Base-by-base conservation (phyloP, 1,140 invertebrate genomes). In the Drosophila nikananu region DNA sequence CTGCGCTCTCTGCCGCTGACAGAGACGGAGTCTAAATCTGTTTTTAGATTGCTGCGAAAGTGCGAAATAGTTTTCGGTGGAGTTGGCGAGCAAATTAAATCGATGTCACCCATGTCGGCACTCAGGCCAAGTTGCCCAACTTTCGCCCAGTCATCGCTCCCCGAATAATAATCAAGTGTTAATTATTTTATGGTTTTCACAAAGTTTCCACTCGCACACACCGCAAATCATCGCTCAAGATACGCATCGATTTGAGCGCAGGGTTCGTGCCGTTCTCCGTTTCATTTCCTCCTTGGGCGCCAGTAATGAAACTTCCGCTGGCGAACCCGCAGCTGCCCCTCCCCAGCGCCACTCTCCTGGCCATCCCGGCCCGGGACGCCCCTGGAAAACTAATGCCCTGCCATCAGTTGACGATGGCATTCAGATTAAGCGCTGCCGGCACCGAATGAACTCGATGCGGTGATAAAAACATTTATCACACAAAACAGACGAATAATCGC, bases 381-480 rank as follows among this genome's bases (percentile, higher is more conserved):
- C 70, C 64, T 65, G 59, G 78, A 64, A 78, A 86, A 92, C 91
- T 92, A 92, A 92, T 92, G 91, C 75, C 65, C 67, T 81, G 82
- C 82, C 91, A 92, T 91, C 91, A 92, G 91, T 91, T 90, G 91
- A 86, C 77, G 83, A 91, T 90, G 91, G 87, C 87, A 92, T 91
- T 92, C 91, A 87, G 87, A 92, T 91, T 92, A 91, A 92, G 91
- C 91, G 57, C 55, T 87, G 80, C 82, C 86, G 84, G 87, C 91
- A 80, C 83, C 76, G 91, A 91, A 92, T 90, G 91, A 92, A 92
- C 91, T 92, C 86, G 83, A 89, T 91, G 91, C 89, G 91, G 91
- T 92, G 91, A 92, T 92, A 92, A 92, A 92, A 90, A 81, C 81
- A 92, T 92, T 92, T 82, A 92, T 92, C 91, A 90, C 81, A 80